Evolutionary conservation across 2,888 invertebrate species (phyloP).

Genomic region (Drosophila nr. fundita): DNA sequence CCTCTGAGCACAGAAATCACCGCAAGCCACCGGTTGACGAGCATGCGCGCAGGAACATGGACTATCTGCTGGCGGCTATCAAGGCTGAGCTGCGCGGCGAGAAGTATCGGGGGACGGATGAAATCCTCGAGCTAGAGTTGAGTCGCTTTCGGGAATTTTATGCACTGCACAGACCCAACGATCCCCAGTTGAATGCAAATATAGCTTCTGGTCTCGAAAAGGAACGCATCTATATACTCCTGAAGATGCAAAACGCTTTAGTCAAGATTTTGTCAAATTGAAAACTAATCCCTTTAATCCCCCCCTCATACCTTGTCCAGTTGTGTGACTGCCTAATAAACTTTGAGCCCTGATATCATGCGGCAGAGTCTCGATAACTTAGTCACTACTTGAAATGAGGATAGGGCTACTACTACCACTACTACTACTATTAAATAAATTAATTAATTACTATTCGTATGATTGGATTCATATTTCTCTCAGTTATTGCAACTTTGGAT

Average conservation of each 20-base stretch:
- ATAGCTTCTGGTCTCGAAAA: constrained; percentile 18
- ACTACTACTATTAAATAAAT: neutral
- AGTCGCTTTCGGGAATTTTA: constrained; percentile 67
- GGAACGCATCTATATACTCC: constrained; percentile 72
- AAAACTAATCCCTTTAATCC: neutral
- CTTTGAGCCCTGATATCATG: neutral
- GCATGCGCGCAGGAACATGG: constrained; percentile 30
- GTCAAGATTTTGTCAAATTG: constrained; percentile 62
- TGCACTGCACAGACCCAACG: constrained; percentile 33
- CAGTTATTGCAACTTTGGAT: neutral
- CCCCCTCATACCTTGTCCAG: neutral
- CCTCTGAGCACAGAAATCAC: neutral
- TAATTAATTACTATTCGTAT: neutral
- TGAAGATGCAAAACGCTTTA: constrained; percentile 81
- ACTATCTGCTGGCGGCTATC: constrained; percentile 56
- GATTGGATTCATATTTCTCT: neutral
- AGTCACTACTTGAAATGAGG: neutral
- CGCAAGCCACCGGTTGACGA: constrained; percentile 5
- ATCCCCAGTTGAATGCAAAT: constrained; percentile 23
- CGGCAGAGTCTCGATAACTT: neutral
- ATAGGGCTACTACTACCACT: neutral
- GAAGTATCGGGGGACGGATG: constrained; percentile 43
- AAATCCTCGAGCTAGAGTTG: constrained; percentile 75
- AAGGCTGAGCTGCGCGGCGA: constrained; percentile 74
- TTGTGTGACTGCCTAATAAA: constrained; percentile 14